Evolutionary conservation across 2,113 vertebrate genomes (phyloP), one percentile per base, ranked within the genome.

Genomic region (Anhinga rufa): DNA sequence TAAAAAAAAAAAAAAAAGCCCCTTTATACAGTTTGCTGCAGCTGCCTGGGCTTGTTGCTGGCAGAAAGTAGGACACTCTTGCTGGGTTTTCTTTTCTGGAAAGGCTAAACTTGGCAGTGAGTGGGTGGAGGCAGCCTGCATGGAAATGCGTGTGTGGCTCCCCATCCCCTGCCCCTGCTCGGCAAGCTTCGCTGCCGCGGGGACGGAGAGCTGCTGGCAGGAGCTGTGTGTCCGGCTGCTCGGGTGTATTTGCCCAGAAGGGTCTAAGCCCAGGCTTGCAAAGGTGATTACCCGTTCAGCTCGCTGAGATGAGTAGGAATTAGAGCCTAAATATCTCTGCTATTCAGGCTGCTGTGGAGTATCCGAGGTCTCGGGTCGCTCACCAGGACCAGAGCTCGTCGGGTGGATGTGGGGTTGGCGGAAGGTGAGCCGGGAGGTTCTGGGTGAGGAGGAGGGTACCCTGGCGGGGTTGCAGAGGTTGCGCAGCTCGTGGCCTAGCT

Each of bases 1-100:
- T 40, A 40, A 40, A 32, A 31, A 38, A n/a, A n/a, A 40, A 40
- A 36, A 38, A 32, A 22, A 80, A 82, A 72, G 17, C 66, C 55
- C 51, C 13, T 90, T 88, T 85, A 61, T 94, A 5, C 32, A 32
- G 58, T 8, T 9, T 54, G 83, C 54, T 69, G 79, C 79, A 65
- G 80, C 44, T 2, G 7, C 55, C 65, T 34, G 69, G 70, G 86
- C 83, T 89, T 57, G 29, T 65, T 2, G 57, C 77, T 93, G 77
- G 80, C 49, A 49, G 95, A 95, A 96, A 97, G 94, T 95, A 96
- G 96, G 94, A 69, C 93, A 93, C 65, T 91, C 82, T 90, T 94
- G 97, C 88, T 92, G 95, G 86, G 82, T n/a, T 95, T 93, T 68
- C 80, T 80, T 61, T 88, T 72, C 74, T 81, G 80, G 49, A 19